These are phyloP conservation scores for Drosophila melanica DNA, from an alignment of 1,140 invertebrate species.

Conservation along the genomic window DNA sequence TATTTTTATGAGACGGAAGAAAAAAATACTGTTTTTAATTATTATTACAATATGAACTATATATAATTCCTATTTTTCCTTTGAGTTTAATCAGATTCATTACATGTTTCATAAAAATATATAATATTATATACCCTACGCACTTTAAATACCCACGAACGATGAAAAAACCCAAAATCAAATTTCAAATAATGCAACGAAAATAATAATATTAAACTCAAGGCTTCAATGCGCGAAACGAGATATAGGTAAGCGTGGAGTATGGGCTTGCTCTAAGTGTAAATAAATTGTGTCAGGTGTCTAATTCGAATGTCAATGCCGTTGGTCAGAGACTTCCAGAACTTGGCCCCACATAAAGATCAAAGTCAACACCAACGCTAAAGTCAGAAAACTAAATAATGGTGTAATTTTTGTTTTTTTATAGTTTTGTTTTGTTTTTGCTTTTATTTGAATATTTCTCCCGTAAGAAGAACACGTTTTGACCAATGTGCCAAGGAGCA, in stretches of 20 bases:
- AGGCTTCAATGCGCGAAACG: conserved; percentile 50
- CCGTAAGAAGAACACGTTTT: conserved; percentile 55
- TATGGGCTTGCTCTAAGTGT: too few species aligned
- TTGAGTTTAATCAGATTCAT: too few species aligned
- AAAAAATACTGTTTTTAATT: too few species aligned
- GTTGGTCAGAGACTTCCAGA: conserved; percentile 36
- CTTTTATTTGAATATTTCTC: conserved; percentile 54
- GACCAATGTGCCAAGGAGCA: conserved; percentile 26
- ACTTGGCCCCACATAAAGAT: conserved; percentile 48
- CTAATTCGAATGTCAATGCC: conserved; percentile 81
- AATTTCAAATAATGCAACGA: conserved; percentile 72
- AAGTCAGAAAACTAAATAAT: conserved; percentile 59
- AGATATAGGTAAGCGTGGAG: too few species aligned
- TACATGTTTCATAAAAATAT: not conserved
- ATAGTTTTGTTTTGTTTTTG: conserved; percentile 3
- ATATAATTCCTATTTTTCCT: too few species aligned
- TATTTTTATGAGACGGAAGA: too few species aligned
- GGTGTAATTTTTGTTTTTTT: conserved; percentile 45
- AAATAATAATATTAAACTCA: conserved; percentile 48
- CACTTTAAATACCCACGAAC: conserved; percentile 61
- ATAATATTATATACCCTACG: not conserved
- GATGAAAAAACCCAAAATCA: conserved; percentile 55
- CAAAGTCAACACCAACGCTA: conserved; percentile 15
- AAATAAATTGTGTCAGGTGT: conserved; percentile 65
- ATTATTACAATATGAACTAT: too few species aligned